These are phyloP conservation scores for Atta colombica DNA, from an alignment of 1,140 invertebrate genomes.

Conservation along the genomic window DNA sequence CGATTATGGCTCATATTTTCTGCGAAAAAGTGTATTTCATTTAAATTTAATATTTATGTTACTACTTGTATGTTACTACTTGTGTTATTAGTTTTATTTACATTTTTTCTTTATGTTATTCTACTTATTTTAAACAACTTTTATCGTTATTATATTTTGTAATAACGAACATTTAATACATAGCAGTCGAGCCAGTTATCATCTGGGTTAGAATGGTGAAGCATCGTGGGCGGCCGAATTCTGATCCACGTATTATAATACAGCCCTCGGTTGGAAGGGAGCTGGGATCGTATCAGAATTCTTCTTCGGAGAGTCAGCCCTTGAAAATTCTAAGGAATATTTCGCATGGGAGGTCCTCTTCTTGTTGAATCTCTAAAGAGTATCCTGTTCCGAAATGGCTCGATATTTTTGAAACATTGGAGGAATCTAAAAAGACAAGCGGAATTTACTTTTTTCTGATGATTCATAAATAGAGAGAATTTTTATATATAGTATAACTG, in stretches of 20 bases:
- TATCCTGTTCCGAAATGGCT: neutral
- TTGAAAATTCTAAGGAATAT: slow-evolving; percentile 64
- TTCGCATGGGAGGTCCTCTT: slow-evolving; percentile 45
- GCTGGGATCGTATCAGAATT: slow-evolving; percentile 63
- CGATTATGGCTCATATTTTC: too few species aligned
- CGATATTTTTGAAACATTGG: slow-evolving; percentile 31
- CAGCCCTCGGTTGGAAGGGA: slow-evolving; percentile 31
- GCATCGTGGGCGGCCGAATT: slow-evolving; percentile 71
- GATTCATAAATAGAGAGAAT: neutral
- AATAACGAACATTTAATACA: slow-evolving; percentile 18
- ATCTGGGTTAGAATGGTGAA: slow-evolving; percentile 47
- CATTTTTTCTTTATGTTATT: neutral
- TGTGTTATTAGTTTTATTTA: neutral
- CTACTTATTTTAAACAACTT: neutral
- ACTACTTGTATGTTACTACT: too few species aligned
- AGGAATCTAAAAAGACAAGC: slow-evolving; percentile 16
- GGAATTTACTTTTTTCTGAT: neutral
- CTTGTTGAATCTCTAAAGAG: slow-evolving; percentile 18
- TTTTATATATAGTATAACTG: neutral
- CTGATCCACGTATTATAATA: slow-evolving; percentile 55
- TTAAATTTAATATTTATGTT: neutral
- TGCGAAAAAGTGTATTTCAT: neutral
- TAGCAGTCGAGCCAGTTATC: slow-evolving; percentile 5
- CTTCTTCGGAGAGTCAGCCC: slow-evolving; percentile 54
- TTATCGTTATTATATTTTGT: neutral